Base-by-base conservation (phyloP, 2,888 invertebrate genomes). In the Chrysodeixis includens region DNA sequence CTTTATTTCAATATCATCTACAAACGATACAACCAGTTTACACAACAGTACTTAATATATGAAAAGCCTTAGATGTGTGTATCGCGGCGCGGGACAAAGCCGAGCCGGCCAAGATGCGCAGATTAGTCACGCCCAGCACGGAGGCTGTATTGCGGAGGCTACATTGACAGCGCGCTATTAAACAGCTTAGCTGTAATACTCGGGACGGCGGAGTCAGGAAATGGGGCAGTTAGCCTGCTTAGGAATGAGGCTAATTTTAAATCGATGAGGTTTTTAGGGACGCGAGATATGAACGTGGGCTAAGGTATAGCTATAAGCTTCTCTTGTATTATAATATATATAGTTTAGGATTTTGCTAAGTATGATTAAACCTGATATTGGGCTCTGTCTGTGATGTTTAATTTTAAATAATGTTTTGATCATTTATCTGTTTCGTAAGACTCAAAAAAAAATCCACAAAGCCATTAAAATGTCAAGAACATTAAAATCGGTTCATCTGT, bases 101-200 rank as follows among this genome's bases (percentile, higher is more conserved):
- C 16, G 35, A 4, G 46, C 4, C 49, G 53, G 16, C 70, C 22
- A 6, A 78, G 85, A 84, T 84, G 62, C 62, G 44, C 30, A 78
- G 84, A 84, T 84, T 71, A 72, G 83, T 75, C 84, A 83, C 83
- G 84, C 14, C 30, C 8, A 62, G 18, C 32, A 12, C 51, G 16
- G 4, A 7, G 46, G 46, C 49, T 40, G 18, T 22, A 4, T 44
- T 30, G 30, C 26, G n/a, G 1, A 40, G 51, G 51, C 30, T 60
- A 20, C 35, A 71, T 30, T 14, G 26, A 26, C 26, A 30, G n/a
- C 30, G 26, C 26, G 26, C 26, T 16, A 20, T 26, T 58, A 55
- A 32, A 55, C 6, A 60, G 49, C 40, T 66, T 62, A 57, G 30
- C 44, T 56, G 46, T 59, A 26, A 52, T 52, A 62, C 62, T 46